Evolutionary conservation across 2,888 invertebrate genomes (phyloP), one percentile per base, ranked within the genome.

Genomic region (Gasteruption jaculator): DNA sequence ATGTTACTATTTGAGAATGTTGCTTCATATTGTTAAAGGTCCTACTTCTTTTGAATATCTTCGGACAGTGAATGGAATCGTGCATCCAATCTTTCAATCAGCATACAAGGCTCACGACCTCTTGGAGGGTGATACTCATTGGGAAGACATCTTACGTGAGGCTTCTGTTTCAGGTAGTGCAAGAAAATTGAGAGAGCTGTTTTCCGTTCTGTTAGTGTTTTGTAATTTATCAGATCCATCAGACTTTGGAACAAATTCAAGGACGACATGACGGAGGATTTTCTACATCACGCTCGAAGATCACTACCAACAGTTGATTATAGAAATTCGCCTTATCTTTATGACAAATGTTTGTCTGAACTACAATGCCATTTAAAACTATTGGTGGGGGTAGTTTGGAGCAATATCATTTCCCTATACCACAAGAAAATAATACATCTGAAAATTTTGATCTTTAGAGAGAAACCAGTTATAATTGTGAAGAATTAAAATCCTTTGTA

Each of bases 201-300:
- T 59, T 41, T 49, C 58, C 43, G 54, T 58, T 18, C 56, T 60
- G 8, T 49, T 61, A 42, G 49, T 56, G 19, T 59, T 57, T 51
- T 59, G 57, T 30, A 50, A 49, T 30, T 54, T 54, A 41, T 54
- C 55, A 12, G 45, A 57, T 33, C 52, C 60, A 52, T 5, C 19
- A n/a, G n/a, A n/a, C n/a, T 61, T 46, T 60, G 61, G 57, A 18
- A 58, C 43, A 58, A 56, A 52, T 54, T 60, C 41, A 57, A 60
- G 43, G 49, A 61, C n/a, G n/a, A n/a, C n/a, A n/a, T n/a, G n/a
- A n/a, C n/a, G n/a, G n/a, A n/a, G n/a, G n/a, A n/a, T n/a, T n/a
- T n/a, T n/a, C n/a, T n/a, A n/a, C n/a, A n/a, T n/a, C n/a, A n/a
- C n/a, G n/a, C n/a, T n/a, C n/a, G n/a, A n/a, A n/a, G n/a, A n/a